phyloP scores from a whole-genome alignment of 2,888 invertebrate genomes.

The Drosophila pseudotalamancana region DNA sequence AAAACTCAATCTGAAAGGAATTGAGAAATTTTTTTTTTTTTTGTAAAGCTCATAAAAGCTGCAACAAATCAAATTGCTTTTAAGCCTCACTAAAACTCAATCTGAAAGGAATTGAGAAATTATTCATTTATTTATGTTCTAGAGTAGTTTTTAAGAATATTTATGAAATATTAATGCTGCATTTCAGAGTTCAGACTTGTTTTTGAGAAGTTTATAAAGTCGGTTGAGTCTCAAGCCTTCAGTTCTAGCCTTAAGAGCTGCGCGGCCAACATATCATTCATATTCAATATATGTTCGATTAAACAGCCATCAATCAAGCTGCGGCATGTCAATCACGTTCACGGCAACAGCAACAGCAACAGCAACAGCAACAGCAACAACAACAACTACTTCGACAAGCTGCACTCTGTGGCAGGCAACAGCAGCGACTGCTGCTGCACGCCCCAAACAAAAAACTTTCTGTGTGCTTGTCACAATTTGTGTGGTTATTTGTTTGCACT shows the following conservation, averaged over 20 bases:
- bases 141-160: no score
- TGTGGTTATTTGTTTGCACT: conserved; percentile 60
- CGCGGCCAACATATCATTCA: background rate
- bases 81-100: no score
- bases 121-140: no score
- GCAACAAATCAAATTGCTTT: background rate
- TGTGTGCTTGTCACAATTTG: conserved; percentile 54
- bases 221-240: no score
- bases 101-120: no score
- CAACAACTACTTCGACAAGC: conserved; percentile 19
- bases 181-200: no score
- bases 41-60: no score
- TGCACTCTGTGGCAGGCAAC: conserved; percentile 35
- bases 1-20: no score
- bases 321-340: conserved; percentile 29
- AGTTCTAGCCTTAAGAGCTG: background rate
- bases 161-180: no score
- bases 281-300: background rate
- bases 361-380: conserved; percentile 2
- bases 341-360: conserved; percentile 14
- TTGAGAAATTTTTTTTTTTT: no score
- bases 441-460: conserved; percentile 23
- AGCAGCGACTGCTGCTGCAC: conserved; percentile 41
- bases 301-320: conserved; percentile 37
- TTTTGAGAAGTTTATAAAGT: no score